phyloP scores from a whole-genome alignment of 2,113 vertebrate species.

The Oriolus oriolus region DNA sequence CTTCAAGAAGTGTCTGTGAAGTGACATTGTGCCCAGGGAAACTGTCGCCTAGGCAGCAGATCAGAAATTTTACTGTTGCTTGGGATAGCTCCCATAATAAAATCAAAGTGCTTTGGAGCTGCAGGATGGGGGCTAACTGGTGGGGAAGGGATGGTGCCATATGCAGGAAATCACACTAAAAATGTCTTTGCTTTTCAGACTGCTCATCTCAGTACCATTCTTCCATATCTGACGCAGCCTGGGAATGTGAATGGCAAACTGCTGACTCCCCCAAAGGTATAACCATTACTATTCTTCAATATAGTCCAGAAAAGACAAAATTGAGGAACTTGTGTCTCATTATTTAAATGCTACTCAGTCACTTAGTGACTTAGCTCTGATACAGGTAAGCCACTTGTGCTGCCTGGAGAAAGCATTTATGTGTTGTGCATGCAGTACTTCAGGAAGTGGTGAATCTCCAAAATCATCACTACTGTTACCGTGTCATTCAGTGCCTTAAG shows the following conservation, averaged over 20 bases:
- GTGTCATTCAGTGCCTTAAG: not conserved
- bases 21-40: not conserved
- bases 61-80: not conserved
- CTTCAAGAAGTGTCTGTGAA: not conserved
- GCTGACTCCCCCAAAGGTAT: not conserved
- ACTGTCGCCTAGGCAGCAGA: not conserved
- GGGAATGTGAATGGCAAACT: rapidly evolving
- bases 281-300: not conserved
- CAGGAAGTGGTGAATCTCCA: not conserved
- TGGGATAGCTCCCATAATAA: not conserved
- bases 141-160: not conserved
- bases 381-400: not conserved
- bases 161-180: not conserved
- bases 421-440: not conserved
- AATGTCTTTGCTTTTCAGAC: constrained; percentile 4
- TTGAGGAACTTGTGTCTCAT: not conserved
- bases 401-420: not conserved
- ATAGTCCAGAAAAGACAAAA: not conserved
- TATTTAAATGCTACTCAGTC: not conserved
- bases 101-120: not conserved
- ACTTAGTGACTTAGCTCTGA: not conserved
- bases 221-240: not conserved
- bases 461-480: not conserved
- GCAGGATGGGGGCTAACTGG: not conserved
- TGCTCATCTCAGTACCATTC: not conserved